These are phyloP conservation scores for Montipora efflorescens DNA, from an alignment of 64 coral and sea anemone species.

Conservation along the genomic window DNA sequence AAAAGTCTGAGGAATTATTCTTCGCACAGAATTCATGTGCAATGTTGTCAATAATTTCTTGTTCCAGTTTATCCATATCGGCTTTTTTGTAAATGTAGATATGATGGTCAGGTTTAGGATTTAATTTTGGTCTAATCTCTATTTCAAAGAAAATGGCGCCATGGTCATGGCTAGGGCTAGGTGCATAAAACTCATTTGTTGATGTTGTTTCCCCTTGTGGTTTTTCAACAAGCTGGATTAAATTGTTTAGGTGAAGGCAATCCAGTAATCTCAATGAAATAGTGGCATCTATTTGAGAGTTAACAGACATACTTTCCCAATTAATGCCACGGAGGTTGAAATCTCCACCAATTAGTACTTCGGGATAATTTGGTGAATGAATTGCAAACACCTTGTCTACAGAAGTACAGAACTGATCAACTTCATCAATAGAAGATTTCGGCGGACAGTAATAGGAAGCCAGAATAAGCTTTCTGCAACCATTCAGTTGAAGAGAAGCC, in stretches of 20 bases:
- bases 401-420: not conserved
- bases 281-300: not conserved
- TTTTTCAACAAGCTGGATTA: not conserved
- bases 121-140: too few species aligned
- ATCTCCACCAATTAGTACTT: constrained; percentile 54
- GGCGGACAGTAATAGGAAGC: too few species aligned
- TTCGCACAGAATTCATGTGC: too few species aligned
- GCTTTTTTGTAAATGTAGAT: too few species aligned
- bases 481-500: too few species aligned
- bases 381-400: constrained; percentile 25
- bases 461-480: too few species aligned
- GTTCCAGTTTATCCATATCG: too few species aligned
- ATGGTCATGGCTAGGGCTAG: not conserved
- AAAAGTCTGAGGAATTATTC: too few species aligned
- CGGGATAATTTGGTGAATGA: not conserved
- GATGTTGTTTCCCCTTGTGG: not conserved
- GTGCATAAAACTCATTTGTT: not conserved
- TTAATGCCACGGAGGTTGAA: constrained; percentile 44
- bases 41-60: too few species aligned
- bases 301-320: not conserved
- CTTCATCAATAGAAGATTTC: too few species aligned
- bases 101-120: too few species aligned
- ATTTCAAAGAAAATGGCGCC: not conserved
- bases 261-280: not conserved
- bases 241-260: not conserved